Evolutionary conservation across 2,888 invertebrate genomes (phyloP).

Genomic region (Byasa hedistus): DNA sequence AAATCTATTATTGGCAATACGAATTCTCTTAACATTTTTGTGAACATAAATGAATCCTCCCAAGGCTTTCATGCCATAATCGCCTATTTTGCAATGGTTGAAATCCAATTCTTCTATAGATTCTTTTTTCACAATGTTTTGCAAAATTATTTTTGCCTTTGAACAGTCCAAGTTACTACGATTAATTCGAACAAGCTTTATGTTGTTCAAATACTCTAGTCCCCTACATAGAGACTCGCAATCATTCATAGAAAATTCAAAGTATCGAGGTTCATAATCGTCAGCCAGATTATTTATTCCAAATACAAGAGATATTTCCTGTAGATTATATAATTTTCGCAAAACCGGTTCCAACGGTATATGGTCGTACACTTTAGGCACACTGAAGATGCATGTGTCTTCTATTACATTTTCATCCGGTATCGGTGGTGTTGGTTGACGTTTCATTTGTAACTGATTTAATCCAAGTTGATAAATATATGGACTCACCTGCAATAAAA

Average conservation of each 20-base stretch:
- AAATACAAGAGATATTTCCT: constrained; percentile 70
- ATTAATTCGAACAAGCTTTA: constrained; percentile 79
- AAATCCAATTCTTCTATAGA: constrained; percentile 81
- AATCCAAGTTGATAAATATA: constrained; percentile 74
- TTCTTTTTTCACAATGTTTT: constrained; percentile 72
- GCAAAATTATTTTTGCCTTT: constrained; percentile 80
- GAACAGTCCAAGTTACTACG: constrained; percentile 81
- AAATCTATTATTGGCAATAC: constrained; percentile 79
- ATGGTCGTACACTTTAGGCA: constrained; percentile 73
- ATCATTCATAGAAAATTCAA: constrained; percentile 81
- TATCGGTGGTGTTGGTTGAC: constrained; percentile 67
- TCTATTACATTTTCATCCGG: constrained; percentile 52
- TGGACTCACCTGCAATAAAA: constrained; percentile 62
- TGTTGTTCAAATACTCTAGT: constrained; percentile 62
- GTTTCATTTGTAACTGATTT: constrained; percentile 76
- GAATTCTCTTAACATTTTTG: constrained; percentile 67
- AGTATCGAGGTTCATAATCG: constrained; percentile 79
- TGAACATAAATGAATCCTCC: constrained; percentile 78
- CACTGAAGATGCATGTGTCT: constrained; percentile 64
- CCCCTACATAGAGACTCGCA: constrained; percentile 79
- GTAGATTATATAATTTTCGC: constrained; percentile 71
- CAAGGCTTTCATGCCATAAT: constrained; percentile 82
- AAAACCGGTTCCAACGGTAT: constrained; percentile 80
- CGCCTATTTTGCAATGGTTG: constrained; percentile 82
- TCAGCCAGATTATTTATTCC: constrained; percentile 72